Percentiles rank a stretch among this genome's conserved stretches.
phyloP scores from a whole-genome alignment of 2,888 invertebrate genomes.

The Phengaris arion region DNA sequence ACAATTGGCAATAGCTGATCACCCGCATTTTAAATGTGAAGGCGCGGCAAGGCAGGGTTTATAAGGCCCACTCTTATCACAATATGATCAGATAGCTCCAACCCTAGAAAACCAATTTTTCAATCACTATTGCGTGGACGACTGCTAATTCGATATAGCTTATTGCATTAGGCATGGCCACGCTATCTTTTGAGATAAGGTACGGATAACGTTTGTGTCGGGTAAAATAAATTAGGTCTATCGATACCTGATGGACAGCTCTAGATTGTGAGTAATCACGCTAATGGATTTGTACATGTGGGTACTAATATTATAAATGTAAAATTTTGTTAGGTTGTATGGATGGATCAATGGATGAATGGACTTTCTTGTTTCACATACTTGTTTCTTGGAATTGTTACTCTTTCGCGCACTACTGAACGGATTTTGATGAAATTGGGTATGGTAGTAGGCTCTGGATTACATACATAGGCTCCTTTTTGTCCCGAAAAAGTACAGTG shows the following conservation, averaged over 20 bases:
- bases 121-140: constrained; percentile 7
- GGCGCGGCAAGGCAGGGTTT: not conserved
- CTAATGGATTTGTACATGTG: constrained; percentile 38
- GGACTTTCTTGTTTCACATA: too few relatives aligned
- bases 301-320: not conserved
- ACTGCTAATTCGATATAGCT: constrained; percentile 29
- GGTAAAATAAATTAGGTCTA: constrained; percentile 58
- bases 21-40: not conserved
- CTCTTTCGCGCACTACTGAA: too few relatives aligned
- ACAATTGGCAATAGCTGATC: not conserved
- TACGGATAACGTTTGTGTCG: constrained; percentile 58
- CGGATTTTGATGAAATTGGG: too few relatives aligned
- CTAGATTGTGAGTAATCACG: constrained; percentile 66
- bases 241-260: constrained; percentile 67
- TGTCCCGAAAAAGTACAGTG: too few relatives aligned
- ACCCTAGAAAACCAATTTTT: not conserved
- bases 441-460: too few relatives aligned
- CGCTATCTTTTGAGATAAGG: constrained; percentile 77
- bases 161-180: constrained; percentile 38
- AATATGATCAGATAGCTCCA: not conserved
- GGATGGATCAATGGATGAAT: too few relatives aligned
- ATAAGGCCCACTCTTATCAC: not conserved
- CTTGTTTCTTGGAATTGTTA: too few relatives aligned
- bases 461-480: too few relatives aligned
- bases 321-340: too few relatives aligned